Conservation (phyloP, 2,797 vertebrate genomes). For the Pogoniulus pusillus region DNA sequence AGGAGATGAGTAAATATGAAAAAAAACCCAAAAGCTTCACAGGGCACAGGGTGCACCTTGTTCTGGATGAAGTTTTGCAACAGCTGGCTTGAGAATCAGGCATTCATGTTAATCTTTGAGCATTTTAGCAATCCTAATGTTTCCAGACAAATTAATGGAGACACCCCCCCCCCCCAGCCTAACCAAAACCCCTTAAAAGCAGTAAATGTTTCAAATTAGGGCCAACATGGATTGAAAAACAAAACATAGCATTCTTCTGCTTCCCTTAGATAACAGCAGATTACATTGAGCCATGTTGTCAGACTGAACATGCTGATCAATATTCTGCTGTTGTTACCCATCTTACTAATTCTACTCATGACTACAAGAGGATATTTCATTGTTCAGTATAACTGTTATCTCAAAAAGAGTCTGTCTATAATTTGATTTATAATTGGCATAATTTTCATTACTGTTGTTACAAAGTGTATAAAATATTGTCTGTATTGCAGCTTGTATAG, state of each 20-base stretch:
- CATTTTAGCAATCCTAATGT: background rate
- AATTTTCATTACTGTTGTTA: conserved; percentile 65
- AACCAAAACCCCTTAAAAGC: background rate
- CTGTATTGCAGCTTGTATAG: conserved; percentile 70
- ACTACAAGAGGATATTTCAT: conserved; percentile 53
- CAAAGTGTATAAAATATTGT: conserved; percentile 59
- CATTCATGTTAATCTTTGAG: background rate
- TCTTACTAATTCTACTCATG: conserved; percentile 59
- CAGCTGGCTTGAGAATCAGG: conserved; percentile 13
- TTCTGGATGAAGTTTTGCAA: conserved; percentile 8
- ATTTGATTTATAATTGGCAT: conserved; percentile 53
- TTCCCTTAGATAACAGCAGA: background rate
- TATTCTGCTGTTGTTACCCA: conserved; percentile 48
- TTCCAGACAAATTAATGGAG: conserved; percentile 7
- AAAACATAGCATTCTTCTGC: background rate
- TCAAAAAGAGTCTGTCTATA: conserved; percentile 57
- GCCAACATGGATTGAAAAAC: conserved; percentile 11
- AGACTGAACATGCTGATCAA: conserved; percentile 49
- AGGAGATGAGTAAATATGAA: conserved; percentile 30
- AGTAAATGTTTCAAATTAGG: conserved; percentile 29
- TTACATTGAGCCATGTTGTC: conserved; percentile 38
- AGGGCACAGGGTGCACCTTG: conserved; percentile 23
- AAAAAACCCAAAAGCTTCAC: background rate
- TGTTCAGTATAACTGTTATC: conserved; percentile 57
- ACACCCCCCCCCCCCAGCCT: background rate